Evolutionary conservation across 1,140 invertebrate genomes (phyloP).

Genomic region (Nautilus pompilius): DNA sequence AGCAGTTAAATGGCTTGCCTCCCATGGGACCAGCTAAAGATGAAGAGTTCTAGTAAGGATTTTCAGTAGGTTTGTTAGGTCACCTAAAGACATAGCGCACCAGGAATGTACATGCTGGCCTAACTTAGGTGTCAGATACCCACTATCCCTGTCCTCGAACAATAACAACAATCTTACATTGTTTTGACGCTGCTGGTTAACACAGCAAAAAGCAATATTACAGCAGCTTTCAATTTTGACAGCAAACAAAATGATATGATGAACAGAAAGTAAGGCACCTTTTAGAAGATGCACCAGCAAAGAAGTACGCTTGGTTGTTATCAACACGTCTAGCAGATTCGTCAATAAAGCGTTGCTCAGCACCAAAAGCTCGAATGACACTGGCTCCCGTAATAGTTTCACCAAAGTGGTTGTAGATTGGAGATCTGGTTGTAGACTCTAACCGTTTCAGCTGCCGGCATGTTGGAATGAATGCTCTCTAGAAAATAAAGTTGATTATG

Average conservation of each 20-base stretch:
- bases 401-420: conserved; percentile 59
- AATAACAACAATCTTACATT: not conserved
- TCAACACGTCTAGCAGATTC: conserved; percentile 52
- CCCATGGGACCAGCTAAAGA: too few species aligned
- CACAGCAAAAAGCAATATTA: not conserved
- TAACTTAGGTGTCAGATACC: too few species aligned
- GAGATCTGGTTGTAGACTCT: conserved; percentile 56
- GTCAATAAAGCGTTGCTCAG: conserved; percentile 55
- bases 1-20: too few species aligned
- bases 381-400: conserved; percentile 58
- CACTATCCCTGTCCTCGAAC: too few species aligned
- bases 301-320: conserved; percentile 43
- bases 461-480: conserved; percentile 89
- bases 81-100: too few species aligned
- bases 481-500: conserved; percentile 36
- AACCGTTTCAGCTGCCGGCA: conserved; percentile 59
- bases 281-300: conserved; percentile 35
- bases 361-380: conserved; percentile 61
- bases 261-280: conserved; percentile 28
- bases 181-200: not conserved
- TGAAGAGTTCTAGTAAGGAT: too few species aligned
- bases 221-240: not conserved
- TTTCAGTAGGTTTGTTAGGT: too few species aligned
- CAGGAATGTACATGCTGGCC: too few species aligned
- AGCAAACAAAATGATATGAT: not conserved